A percentile compares a stretch with the other conserved stretches of the same genome.
These are phyloP conservation scores for Drosophila nr. medialis DNA, from an alignment of 2,888 invertebrate genomes.

Conservation along the genomic window DNA sequence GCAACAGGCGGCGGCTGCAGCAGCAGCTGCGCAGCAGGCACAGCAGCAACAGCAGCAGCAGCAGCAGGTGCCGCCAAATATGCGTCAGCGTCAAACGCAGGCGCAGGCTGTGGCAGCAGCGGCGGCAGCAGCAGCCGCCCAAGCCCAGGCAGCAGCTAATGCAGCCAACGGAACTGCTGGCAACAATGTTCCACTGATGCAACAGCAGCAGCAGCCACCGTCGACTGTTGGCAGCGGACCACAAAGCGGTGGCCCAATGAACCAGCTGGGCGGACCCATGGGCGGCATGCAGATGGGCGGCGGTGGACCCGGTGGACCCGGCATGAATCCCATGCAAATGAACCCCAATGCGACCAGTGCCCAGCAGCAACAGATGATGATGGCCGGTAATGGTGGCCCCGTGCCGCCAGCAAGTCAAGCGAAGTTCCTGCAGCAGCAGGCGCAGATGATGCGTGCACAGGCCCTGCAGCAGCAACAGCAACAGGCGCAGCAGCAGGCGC, in stretches of 20 bases:
- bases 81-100: slow-evolving; percentile 83
- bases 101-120: slow-evolving; percentile 83
- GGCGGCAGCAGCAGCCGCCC: slow-evolving; percentile 84
- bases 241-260: slow-evolving; percentile 60
- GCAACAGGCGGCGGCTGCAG: slow-evolving; percentile 83
- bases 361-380: slow-evolving; percentile 66
- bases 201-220: slow-evolving; percentile 55
- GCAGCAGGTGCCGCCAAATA: slow-evolving; percentile 82
- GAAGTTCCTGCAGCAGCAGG: slow-evolving; percentile 89
- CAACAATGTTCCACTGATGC: slow-evolving; percentile 64
- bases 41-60: slow-evolving; percentile 86
- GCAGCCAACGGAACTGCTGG: slow-evolving; percentile 69
- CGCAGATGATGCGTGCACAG: slow-evolving; percentile 86
- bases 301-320: slow-evolving; percentile 63
- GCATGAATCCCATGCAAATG: slow-evolving; percentile 80
- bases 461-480: slow-evolving; percentile 78
- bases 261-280: slow-evolving; percentile 74
- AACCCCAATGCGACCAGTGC: slow-evolving; percentile 71
- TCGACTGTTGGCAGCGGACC: slow-evolving; percentile 35
- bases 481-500: slow-evolving; percentile 86
- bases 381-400: slow-evolving; percentile 71
- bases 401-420: slow-evolving; percentile 86
- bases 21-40: slow-evolving; percentile 89
- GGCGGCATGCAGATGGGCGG: slow-evolving; percentile 77
- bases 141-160: slow-evolving; percentile 83